A percentile compares a stretch with the other conserved stretches of the same genome.
Conservation (phyloP, 2,888 invertebrate genomes). For the Agrotis clavis region DNA sequence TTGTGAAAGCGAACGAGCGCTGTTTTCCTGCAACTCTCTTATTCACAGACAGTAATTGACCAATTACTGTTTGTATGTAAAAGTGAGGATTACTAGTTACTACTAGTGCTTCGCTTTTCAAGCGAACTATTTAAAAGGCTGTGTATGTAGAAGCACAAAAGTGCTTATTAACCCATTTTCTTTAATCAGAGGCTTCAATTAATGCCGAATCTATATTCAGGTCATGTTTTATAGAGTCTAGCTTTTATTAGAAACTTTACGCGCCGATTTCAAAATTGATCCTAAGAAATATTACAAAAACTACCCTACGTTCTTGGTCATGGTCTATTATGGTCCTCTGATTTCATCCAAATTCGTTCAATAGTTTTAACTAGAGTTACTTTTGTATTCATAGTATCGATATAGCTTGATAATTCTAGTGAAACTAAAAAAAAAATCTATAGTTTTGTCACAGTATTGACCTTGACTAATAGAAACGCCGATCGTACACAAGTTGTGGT, state of each 20-base stretch:
- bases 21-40: constrained; percentile 58
- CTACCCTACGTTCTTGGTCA: no score
- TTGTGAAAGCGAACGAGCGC: constrained; percentile 60
- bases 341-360: no score
- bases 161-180: not conserved
- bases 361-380: no score
- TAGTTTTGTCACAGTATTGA: constrained; percentile 23
- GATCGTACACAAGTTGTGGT: constrained; percentile 31
- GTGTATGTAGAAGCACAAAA: not conserved
- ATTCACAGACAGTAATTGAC: constrained; percentile 60
- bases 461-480: constrained; percentile 33
- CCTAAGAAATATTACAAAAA: no score
- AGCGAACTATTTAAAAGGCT: constrained; percentile 18
- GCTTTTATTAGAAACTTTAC: no score
- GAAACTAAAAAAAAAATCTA: not conserved
- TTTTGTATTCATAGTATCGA: no score
- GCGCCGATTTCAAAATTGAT: no score
- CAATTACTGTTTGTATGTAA: constrained; percentile 60
- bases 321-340: no score
- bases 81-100: constrained; percentile 52
- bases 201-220: not conserved
- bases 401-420: not conserved
- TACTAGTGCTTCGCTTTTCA: constrained; percentile 32
- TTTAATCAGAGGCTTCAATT: not conserved
- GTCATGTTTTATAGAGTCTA: no score